phyloP scores from a whole-genome alignment of 2,888 invertebrate species.

The Coelinius sp. region DNA sequence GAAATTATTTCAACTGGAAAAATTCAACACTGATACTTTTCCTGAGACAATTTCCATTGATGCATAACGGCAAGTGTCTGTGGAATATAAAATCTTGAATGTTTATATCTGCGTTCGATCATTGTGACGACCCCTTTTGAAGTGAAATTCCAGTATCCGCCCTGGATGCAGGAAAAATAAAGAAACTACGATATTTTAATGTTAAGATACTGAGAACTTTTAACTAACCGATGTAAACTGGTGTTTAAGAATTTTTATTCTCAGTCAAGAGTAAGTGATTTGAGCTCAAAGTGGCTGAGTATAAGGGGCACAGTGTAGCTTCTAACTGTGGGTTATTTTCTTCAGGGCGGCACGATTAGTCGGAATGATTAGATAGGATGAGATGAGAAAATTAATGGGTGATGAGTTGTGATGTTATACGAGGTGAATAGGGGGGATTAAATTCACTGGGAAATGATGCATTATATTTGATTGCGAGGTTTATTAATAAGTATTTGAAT shows the following conservation, averaged over 20 bases:
- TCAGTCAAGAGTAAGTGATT: background rate
- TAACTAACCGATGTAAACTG: background rate
- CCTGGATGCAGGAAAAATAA: slow-evolving; percentile 25
- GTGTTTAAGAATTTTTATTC: background rate
- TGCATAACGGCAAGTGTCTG: slow-evolving; percentile 38
- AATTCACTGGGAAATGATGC: slow-evolving; percentile 2
- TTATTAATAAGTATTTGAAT: background rate
- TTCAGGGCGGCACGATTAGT: slow-evolving; percentile 29
- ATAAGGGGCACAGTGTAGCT: background rate
- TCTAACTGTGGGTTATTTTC: slow-evolving; percentile 20
- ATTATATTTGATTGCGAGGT: background rate
- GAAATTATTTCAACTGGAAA: background rate
- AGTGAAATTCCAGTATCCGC: slow-evolving; percentile 45
- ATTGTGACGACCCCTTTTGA: slow-evolving; percentile 46
- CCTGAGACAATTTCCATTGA: slow-evolving; percentile 32
- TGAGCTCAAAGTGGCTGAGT: background rate
- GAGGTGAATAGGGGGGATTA: slow-evolving; percentile 13
- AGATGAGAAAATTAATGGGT: slow-evolving; percentile 19
- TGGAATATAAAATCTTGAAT: slow-evolving; percentile 44
- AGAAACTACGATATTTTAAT: slow-evolving; percentile 5
- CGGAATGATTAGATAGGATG: slow-evolving; percentile 28
- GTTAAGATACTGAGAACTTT: slow-evolving; percentile 3
- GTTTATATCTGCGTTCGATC: slow-evolving; percentile 42
- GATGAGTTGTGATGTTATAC: slow-evolving; percentile 8
- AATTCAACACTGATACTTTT: background rate